Base-by-base conservation (phyloP, 2,113 vertebrate genomes). In the Oreochromis spilurus region DNA sequence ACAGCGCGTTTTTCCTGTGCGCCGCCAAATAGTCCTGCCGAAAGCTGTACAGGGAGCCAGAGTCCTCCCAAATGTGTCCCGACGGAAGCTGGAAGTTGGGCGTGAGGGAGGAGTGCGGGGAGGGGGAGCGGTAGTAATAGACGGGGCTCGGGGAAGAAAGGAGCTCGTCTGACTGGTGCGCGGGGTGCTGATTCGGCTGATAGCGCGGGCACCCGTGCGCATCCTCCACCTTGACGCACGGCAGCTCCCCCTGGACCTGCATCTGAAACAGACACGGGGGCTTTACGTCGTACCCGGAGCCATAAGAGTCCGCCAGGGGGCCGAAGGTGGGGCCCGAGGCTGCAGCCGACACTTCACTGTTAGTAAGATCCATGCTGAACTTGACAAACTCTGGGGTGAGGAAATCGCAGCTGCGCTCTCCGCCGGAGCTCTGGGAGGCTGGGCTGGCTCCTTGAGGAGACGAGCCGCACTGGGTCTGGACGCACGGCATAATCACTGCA, bases 301-400 rank as follows among this genome's bases (percentile, higher is more conserved):
- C 94, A 96, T 98, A 98, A 89, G 96, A 96, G 96, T 99, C 98
- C 95, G 97, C 96, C 95, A 97, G 96, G 84, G 97, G 97, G 92
- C 97, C 98, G 95, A 98, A 98, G 93, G 96, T 96, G 95, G 97
- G 96, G 79, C 97, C 97, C 89, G 98, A 98, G 83, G 98, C 96
- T 91, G 97, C 97, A 89, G 90, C 75, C 0, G 94, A 88, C 19
- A 98, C 96, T 91, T 99, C 99, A 70, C 97, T 98, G 97, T 99
- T 99, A 90, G 98, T 98, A 77, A 99, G 97, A 95, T 99, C 99
- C 99, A 99, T 99, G 97, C 98, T 99, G 97, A 99, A 99, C 97
- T 99, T 99, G 93, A 99, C 98, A 80, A 99, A 99, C 97, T 99
- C 99, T 90, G 99, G 98, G 17, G 98, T 99, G 93, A 99, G 95